Conservation (phyloP, 2,888 invertebrate species). For the Allolobophora icterica region DNA sequence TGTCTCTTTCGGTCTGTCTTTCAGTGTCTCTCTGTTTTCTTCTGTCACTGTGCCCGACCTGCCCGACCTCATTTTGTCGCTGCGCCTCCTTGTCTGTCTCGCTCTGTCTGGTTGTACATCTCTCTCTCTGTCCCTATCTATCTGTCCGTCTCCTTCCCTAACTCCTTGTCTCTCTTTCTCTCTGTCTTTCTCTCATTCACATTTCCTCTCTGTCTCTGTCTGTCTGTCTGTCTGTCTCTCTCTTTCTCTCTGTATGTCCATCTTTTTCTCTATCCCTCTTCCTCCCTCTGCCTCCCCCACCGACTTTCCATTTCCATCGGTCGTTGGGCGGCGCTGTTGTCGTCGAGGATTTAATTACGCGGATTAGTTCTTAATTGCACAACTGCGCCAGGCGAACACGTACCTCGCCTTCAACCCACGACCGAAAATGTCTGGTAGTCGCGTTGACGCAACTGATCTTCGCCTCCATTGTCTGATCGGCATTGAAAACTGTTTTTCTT, state of each 20-base stretch:
- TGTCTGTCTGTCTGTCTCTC: background rate
- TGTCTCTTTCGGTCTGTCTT: too few relatives aligned
- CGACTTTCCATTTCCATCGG: background rate
- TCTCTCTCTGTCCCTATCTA: slow-evolving; percentile 25
- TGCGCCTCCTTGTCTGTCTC: slow-evolving; percentile 21
- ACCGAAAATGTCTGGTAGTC: background rate
- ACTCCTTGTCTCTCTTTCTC: background rate
- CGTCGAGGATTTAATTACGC: background rate
- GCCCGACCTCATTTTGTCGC: background rate
- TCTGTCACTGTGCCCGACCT: too few relatives aligned
- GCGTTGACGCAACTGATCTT: background rate
- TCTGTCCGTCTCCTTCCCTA: background rate
- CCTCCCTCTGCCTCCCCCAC: background rate
- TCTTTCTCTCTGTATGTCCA: background rate
- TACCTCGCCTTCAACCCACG: background rate
- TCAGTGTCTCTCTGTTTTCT: too few relatives aligned
- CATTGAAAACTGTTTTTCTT: background rate
- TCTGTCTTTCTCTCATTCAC: background rate
- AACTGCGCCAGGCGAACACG: background rate
- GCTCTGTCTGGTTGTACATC: slow-evolving; percentile 31
- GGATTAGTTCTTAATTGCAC: background rate
- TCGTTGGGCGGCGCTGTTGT: background rate
- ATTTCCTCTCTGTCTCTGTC: background rate
- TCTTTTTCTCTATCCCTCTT: slow-evolving; percentile 37
- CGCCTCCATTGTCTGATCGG: background rate